Conservation (phyloP, 37 sponge, comb jelly and placozoan genomes). For the Halisarca cf. caerulea region DNA sequence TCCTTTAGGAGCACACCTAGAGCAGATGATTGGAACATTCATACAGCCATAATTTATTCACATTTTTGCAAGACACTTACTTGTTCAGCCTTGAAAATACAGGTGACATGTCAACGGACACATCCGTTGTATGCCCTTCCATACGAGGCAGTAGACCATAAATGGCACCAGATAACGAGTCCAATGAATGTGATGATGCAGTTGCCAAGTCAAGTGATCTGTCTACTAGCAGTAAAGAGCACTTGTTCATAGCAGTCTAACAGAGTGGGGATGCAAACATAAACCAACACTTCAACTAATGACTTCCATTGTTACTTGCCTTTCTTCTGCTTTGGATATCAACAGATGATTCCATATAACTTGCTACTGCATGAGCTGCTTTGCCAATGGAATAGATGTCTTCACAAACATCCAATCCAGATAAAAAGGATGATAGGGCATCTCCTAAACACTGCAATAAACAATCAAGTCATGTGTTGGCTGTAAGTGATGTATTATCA, state of each 20-base stretch:
- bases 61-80: too few species aligned
- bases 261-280: not conserved
- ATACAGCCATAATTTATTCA: too few species aligned
- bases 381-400: constrained; percentile 71
- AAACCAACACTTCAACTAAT: not conserved
- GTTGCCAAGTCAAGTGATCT: constrained; percentile 68
- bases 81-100: constrained; percentile 1
- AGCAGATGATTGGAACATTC: not conserved
- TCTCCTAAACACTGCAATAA: constrained; percentile 24
- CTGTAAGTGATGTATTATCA: too few species aligned
- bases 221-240: constrained; percentile 69
- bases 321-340: constrained; percentile 48
- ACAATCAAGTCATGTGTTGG: not conserved
- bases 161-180: constrained; percentile 53
- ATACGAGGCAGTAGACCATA: constrained; percentile 45
- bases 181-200: constrained; percentile 31
- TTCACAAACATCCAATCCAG: constrained; percentile 40
- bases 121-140: constrained; percentile 43
- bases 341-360: constrained; percentile 36
- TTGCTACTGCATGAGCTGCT: constrained; percentile 60
- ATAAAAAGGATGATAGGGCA: constrained; percentile 33
- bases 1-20: constrained; percentile 18
- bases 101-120: constrained; percentile 56
- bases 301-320: constrained; percentile 6
- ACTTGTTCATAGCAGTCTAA: constrained; percentile 43